Percentiles rank a stretch among this genome's conserved stretches.
Conservation (phyloP, 1,140 invertebrate genomes). For the Trinorchestia longiramus region DNA sequence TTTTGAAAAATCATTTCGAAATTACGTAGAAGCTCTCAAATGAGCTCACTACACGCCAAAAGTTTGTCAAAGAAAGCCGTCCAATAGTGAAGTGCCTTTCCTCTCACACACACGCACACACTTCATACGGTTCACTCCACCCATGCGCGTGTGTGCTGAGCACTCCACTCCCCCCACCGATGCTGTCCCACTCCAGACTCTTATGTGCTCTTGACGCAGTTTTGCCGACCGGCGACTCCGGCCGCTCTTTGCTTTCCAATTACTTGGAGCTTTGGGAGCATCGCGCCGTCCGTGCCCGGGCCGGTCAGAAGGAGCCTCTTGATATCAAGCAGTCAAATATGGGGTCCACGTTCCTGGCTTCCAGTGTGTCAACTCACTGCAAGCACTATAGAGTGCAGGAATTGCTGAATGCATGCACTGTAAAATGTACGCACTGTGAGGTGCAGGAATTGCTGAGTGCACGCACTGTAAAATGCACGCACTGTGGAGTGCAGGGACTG, state of each 20-base stretch:
- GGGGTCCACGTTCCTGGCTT: neutral
- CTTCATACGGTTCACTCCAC: constrained; percentile 16
- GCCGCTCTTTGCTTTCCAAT: constrained; percentile 33
- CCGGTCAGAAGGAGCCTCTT: neutral
- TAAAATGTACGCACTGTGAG: too few species aligned
- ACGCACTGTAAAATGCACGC: neutral
- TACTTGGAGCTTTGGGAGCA: constrained; percentile 15
- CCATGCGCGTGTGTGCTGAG: neutral
- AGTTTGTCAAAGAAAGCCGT: neutral
- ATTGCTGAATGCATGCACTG: too few species aligned
- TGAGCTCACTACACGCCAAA: neutral
- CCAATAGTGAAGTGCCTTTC: neutral
- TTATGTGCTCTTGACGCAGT: neutral
- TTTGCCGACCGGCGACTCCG: neutral
- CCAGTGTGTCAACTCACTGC: too few species aligned
- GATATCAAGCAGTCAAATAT: neutral
- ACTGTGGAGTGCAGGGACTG: neutral
- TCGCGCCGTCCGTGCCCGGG: neutral
- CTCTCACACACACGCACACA: neutral
- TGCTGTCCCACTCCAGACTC: neutral
- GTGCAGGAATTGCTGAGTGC: too few species aligned
- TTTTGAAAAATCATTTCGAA: neutral
- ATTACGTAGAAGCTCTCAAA: neutral
- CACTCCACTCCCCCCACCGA: neutral
- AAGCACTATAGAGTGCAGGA: too few species aligned